phyloP scores from a whole-genome alignment of 2,888 invertebrate species.

The Erpobdella octoculata region DNA sequence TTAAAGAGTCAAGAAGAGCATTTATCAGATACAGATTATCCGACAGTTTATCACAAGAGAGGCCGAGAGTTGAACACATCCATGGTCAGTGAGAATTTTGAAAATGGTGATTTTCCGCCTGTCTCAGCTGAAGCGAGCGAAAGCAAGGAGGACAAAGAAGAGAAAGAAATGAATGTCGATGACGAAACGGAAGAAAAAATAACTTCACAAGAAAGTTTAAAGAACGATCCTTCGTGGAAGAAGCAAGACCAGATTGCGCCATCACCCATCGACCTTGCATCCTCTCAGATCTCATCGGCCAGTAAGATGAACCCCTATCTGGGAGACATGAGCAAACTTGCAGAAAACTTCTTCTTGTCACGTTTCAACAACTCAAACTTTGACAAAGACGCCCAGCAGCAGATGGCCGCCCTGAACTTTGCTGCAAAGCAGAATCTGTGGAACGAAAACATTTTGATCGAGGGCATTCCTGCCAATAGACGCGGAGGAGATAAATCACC shows the following conservation, averaged over 20 bases:
- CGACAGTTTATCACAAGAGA: constrained; percentile 14
- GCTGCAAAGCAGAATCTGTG: background rate
- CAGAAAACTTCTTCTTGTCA: constrained; percentile 21
- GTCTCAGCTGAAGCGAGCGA: background rate
- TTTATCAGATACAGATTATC: constrained; percentile 13
- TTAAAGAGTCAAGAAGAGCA: background rate
- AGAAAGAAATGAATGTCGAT: background rate
- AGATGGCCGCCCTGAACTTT: constrained; percentile 1
- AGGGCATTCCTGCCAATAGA: constrained; percentile 23
- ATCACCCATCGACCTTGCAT: background rate
- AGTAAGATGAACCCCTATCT: background rate
- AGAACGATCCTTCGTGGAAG: background rate
- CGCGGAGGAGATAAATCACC: constrained; percentile 3
- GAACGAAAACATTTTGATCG: constrained; percentile 19
- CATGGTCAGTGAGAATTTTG: background rate
- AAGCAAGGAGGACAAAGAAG: constrained; percentile 8
- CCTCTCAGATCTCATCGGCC: too few species aligned
- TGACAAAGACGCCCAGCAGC: constrained; percentile 1
- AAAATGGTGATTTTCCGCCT: too few species aligned
- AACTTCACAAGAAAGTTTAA: background rate
- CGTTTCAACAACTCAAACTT: constrained; percentile 8
- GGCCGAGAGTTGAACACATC: constrained; percentile 6
- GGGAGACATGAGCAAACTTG: constrained; percentile 10
- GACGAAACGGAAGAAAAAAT: background rate
- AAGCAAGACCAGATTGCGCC: background rate